Evolutionary conservation across 1,140 invertebrate species (phyloP), one percentile per base, ranked within the genome.

Genomic region (Atta texana): DNA sequence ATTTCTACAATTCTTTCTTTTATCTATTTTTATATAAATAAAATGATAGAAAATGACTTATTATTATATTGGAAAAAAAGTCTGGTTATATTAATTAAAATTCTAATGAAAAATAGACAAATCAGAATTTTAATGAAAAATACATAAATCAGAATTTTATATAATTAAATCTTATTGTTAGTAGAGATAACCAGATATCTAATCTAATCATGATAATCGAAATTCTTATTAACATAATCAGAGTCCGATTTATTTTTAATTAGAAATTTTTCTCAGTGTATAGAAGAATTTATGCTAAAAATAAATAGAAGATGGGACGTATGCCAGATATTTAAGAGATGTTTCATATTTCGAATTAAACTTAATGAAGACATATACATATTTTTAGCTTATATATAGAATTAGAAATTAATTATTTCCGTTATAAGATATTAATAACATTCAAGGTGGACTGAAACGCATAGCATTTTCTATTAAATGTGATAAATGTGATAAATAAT

Each of bases 401-500:
- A 31, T 8, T 2, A 66, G 24, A 80, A 39, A 80, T 80, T 55
- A 31, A 28, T 68, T 68, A 55, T 12, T 55, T 66, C 21, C 28
- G 49, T 39, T 39, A 49, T 2, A 51, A 39, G 49, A 80, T 80
- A 80, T 66, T 66, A 63, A 78, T 78, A 53, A 53, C 7, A 12
- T 66, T 34, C 31, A 57, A 81, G 34, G 0, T 55, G n/a, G 31
- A 34, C 8, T 28, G n/a, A 78, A 66, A 66, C 2, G 12, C 21
- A 63, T 21, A 44, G 12, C 63, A 68, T 31, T 64, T 24, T 14
- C n/a, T 78, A 31, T 64, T 66, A 51, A 51, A 64, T n/a, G 14
- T 68, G 28, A 80, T 80, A 55, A 80, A 68, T 80, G 28, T 68
- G 28, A 80, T 80, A 55, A 80, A 68, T 80, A n/a, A 14, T 5